These are phyloP conservation scores for Melieria crassipennis DNA, from an alignment of 2,888 invertebrate genomes.

Conservation along the genomic window DNA sequence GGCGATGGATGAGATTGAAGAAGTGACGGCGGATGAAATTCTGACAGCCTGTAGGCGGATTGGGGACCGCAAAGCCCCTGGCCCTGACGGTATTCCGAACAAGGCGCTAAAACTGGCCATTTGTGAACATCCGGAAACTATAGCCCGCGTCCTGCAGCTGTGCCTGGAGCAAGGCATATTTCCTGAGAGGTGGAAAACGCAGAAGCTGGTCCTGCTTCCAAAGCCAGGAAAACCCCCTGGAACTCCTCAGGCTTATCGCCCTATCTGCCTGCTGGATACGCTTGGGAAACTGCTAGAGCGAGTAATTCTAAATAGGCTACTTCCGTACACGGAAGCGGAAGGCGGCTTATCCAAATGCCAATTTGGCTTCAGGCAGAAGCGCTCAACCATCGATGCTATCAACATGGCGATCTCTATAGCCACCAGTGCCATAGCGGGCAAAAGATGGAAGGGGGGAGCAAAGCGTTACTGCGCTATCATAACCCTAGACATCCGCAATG, in stretches of 20 bases:
- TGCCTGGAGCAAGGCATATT: slow-evolving; percentile 17
- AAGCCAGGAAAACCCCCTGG: slow-evolving; percentile 13
- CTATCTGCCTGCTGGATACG: slow-evolving; percentile 25
- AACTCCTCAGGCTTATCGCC: slow-evolving; percentile 17
- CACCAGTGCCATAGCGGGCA: slow-evolving; percentile 17
- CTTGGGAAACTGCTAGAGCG: slow-evolving; percentile 7
- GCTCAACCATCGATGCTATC: slow-evolving; percentile 18
- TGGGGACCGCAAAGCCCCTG: slow-evolving; percentile 17
- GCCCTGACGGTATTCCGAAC: slow-evolving; percentile 15
- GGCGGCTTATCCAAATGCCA: slow-evolving; percentile 4
- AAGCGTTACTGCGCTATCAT: slow-evolving; percentile 22
- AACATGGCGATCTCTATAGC: slow-evolving; percentile 7
- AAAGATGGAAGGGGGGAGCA: slow-evolving; percentile 20
- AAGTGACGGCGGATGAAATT: background rate
- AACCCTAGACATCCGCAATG: slow-evolving; percentile 29
- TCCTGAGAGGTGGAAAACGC: slow-evolving; percentile 16
- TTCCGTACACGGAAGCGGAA: background rate
- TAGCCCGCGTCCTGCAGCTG: background rate
- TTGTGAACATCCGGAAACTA: background rate
- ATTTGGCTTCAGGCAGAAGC: slow-evolving; percentile 22
- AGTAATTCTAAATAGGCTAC: slow-evolving; percentile 1
- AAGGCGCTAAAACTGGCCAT: slow-evolving; percentile 19
- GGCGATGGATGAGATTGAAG: background rate
- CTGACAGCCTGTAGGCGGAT: background rate
- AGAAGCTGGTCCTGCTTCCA: slow-evolving; percentile 22